Evolutionary conservation across 1,140 invertebrate genomes (phyloP), one percentile per base, ranked within the genome.

Genomic region (Euura lappo): DNA sequence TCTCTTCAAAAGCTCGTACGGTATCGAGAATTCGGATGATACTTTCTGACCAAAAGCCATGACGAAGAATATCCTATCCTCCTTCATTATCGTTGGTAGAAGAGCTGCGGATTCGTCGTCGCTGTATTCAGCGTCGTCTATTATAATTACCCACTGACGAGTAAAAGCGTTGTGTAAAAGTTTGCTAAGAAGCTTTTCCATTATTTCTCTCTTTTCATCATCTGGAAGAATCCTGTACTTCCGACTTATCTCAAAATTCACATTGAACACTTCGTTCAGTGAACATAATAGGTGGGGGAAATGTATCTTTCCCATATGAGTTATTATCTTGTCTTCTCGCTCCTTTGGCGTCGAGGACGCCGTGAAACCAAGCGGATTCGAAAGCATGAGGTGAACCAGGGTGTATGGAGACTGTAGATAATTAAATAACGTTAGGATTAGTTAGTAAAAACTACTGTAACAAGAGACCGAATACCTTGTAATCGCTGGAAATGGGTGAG

Each of bases 191-290:
- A 90, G 78, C 45, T 85, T 85, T 65, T 81, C 82, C 2, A 88
- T 75, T 43, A 83, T 44, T 5, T 81, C 81, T 44, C 77, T 79
- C 45, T 86, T 85, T 1, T 87, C 71, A 2, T 77, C 44, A 2
- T 84, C 76, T 2, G 78, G 73, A 7, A 82, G 8, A 2, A 46
- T 70, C 68, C 72, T 69, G 69, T 87, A 90, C 4, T 79, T 72
- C 4, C 78, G 65, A 5, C 79, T 83, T 7, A 87, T 78, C 28
- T 84, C 74, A 64, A 91, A 91, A 47, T 87, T 84, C 0, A 90
- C 87, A 70, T 90, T 87, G 74, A 91, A 91, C 4, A 89, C 80
- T 28, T 84, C 78, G 83, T 92, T 92, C 0, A 92, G 78, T 0
- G 83, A 79, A 72, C 86, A 88, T 0, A 90, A 79, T 67, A 87